Base-by-base conservation (phyloP, 2,888 invertebrate genomes). In the Aphodius sticticus region DNA sequence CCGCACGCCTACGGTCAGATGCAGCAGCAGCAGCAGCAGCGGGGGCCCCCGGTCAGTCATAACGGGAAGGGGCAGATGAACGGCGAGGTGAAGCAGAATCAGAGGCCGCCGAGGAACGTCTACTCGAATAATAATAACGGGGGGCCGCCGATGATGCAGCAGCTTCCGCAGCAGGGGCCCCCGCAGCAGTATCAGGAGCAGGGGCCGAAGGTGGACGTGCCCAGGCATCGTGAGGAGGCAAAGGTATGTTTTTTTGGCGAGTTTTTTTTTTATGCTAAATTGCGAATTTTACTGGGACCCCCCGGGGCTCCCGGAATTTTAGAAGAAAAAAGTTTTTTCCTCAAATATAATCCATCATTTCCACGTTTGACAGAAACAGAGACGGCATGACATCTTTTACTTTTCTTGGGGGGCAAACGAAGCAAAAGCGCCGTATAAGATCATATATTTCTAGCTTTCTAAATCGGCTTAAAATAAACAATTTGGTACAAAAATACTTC, bases 91-190 rank as follows among this genome's bases (percentile, higher is more conserved):
- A 81, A 81, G 76, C 83, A 83, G 76, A 81, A 81, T 53, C 84
- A 85, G 75, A 84, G 86, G 80, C 84, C 83, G n/a, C 83, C 84
- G 35, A 83, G 86, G 80, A 85, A 85, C 76, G 81, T 84, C 5
- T 85, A 84, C 78, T 90, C 91, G 87, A 86, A 87, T 78, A 79
- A 78, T 6, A 81, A 81, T 69, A 80, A 81, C 37, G 89, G 89
- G 80, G 83, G 83, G 37, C 82, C 84, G 16, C 83, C 83, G 26
- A 83, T 84, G 38, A 90, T 90, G 87, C 35, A 36, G n/a, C 35
- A 26, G 16, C 89, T 90, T 16, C 90, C 90, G 87, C 35, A 36
- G n/a, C 35, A 26, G 16, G 89, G 90, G 26, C 90, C 90, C 7
- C 91, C 90, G 78, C 91, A 90, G 70, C 83, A 84, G 78, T 86